Evolutionary conservation across 1,140 invertebrate genomes (phyloP), one percentile per base, ranked within the genome.

Genomic region (Musca vetustissima): DNA sequence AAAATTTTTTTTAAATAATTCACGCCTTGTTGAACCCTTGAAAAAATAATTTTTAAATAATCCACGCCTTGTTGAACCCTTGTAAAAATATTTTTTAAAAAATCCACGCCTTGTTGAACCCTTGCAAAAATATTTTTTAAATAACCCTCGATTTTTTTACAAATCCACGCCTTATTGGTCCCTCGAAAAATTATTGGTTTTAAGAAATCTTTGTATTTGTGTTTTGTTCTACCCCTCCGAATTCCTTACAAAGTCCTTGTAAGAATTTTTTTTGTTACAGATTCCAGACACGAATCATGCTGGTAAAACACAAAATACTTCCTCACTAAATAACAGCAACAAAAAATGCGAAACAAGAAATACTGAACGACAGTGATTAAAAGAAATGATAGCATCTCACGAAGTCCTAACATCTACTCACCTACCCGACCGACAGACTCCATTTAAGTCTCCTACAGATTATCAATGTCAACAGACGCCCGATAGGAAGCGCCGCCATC

Each of bases 301-400:
- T 61, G 57, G 57, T 61, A 61, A 61, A 61, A 61, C 57, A 61
- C 57, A 61, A 61, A 61, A 61, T 61, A 61, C 57, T 61, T 61
- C 57, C 49, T 32, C n/a, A 36, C 57, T 36, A 61, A 52, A 17
- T 19, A 14, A 9, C 17, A 52, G 7, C 6, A 61, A 32, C 28
- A 61, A 3, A 17, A 36, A 8, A 61, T n/a, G 6, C 17, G 17
- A 19, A 52, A 21, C 49, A 52, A 21, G 17, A 19, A 19, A 8
- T 4, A 28, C n/a, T n/a, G 7, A 52, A 19, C 17, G 21, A 0
- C 57, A 43, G 57, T 61, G 57, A 61, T 61, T 61, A 61, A 59
- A 61, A 61, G 9, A 32, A n/a, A 17, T 19, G 14, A 32, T 4
- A 19, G 2, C n/a, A 17, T 61, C 1, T 28, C 6, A 14, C 7